A percentile compares a stretch with the other conserved stretches of the same genome.
These are phyloP conservation scores for Chrysocyon brachyurus DNA, from an alignment of 2,797 vertebrate genomes.

Conservation along the genomic window DNA sequence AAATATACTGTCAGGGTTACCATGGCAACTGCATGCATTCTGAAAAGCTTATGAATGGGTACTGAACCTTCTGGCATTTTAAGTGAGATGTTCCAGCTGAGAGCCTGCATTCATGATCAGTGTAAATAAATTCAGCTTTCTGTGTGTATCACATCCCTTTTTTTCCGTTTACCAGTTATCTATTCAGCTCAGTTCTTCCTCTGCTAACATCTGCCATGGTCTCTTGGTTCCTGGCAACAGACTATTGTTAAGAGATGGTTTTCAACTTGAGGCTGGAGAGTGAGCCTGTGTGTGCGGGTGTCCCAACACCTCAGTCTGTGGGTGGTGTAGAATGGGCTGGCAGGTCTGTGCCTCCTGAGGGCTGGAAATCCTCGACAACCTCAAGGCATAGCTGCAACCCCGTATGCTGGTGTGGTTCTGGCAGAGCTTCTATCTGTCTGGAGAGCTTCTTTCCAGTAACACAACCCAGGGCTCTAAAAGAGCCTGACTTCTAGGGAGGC, in stretches of 20 bases:
- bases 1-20: conserved; percentile 42
- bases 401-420: neutral
- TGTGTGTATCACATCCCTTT: neutral
- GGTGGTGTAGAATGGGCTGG: neutral
- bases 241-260: neutral
- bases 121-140: conserved; percentile 40
- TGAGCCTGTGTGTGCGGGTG: neutral
- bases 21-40: conserved; percentile 72
- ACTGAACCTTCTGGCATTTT: conserved; percentile 74
- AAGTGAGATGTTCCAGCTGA: conserved; percentile 70
- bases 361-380: neutral
- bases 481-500: neutral
- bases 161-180: neutral
- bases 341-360: fast-evolving
- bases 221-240: conserved; percentile 22
- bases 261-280: neutral
- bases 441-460: neutral
- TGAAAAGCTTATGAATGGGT: conserved; percentile 68
- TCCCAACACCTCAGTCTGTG: neutral
- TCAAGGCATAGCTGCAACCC: no score
- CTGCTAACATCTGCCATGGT: neutral
- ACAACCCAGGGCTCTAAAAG: neutral
- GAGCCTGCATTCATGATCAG: conserved; percentile 63
- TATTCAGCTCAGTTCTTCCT: neutral
- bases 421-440: neutral